Evolutionary conservation across 2,113 vertebrate genomes (phyloP), one percentile per base, ranked within the genome.

Genomic region (Callocephalon fimbriatum): DNA sequence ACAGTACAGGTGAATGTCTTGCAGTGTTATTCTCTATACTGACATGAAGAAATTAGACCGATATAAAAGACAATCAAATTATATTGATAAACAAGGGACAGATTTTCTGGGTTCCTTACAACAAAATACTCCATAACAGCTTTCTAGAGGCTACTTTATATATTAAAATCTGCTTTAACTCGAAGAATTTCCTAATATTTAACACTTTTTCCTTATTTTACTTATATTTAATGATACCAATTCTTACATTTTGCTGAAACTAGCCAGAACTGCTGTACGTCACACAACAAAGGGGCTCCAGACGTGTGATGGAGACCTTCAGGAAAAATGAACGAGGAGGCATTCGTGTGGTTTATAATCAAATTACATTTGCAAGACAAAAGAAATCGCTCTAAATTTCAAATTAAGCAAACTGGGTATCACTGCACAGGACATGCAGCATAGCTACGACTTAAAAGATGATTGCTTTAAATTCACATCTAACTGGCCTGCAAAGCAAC

Each of bases 401-500:
- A 97, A 97, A 95, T 92, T 87, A 96, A 93, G 86, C 88, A 94
- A 96, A 85, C 53, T 90, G 89, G 79, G 92, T 96, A 68, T 90
- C 95, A 95, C 94, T 92, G 79, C 97, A 96, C 77, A 97, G 85
- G 96, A 91, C 97, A 94, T 96, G 92, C 97, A 90, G 89, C 83
- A 88, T 11, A 78, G 86, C 96, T 97, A 95, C 80, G 31, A 93
- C 83, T 97, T 92, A 95, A 86, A 95, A 97, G 93, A 95, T 95
- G 93, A 97, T 95, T 96, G 93, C 95, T 97, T 85, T 96, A 97
- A 97, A 97, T 98, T 97, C 95, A 88, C 94, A 97, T 96, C 74
- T 96, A 95, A 95, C 96, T 97, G 97, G 95, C 96, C 88, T 97
- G 83, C 94, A 97, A 97, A 94, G 95, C 82, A 97, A 97, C 97